Evolutionary conservation across 2,888 invertebrate species (phyloP).

Genomic region (Melikaiella ostensackeni): DNA sequence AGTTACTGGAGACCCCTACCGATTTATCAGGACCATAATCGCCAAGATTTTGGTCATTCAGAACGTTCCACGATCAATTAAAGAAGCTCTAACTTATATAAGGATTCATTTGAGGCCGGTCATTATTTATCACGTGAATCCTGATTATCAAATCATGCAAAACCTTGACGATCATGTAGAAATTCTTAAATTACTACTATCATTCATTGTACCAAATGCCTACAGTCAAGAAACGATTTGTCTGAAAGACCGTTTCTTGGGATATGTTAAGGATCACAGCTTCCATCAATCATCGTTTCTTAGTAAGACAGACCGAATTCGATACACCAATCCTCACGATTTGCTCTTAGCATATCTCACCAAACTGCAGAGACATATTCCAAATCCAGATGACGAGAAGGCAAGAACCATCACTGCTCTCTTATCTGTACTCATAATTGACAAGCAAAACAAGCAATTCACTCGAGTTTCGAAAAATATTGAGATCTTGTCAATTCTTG

Average conservation of each 20-base stretch:
- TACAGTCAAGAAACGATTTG: slow-evolving; percentile 43
- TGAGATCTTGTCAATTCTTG: slow-evolving; percentile 51
- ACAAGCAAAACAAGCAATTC: slow-evolving; percentile 44
- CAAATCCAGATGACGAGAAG: slow-evolving; percentile 34
- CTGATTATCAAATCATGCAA: slow-evolving; percentile 37
- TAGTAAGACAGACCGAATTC: slow-evolving; percentile 49
- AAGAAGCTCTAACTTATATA: slow-evolving; percentile 51
- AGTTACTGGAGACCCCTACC: slow-evolving; percentile 44
- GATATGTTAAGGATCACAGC: slow-evolving; percentile 26
- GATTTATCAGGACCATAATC: slow-evolving; percentile 45
- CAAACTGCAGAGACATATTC: slow-evolving; percentile 47
- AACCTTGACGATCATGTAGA: slow-evolving; percentile 40
- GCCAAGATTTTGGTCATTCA: slow-evolving; percentile 41
- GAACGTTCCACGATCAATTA: slow-evolving; percentile 40
- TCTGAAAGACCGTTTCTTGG: slow-evolving; percentile 48
- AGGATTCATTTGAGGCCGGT: slow-evolving; percentile 47
- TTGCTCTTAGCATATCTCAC: slow-evolving; percentile 53
- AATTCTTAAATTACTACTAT: slow-evolving; percentile 46
- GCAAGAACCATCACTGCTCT: slow-evolving; percentile 44
- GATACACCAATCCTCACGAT: slow-evolving; percentile 50
- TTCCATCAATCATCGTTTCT: slow-evolving; percentile 33
- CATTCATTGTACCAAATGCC: slow-evolving; percentile 47
- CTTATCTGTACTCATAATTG: slow-evolving; percentile 48
- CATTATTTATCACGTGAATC: slow-evolving; percentile 25
- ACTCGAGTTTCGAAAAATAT: slow-evolving; percentile 41